phyloP scores from a whole-genome alignment of 2,797 vertebrate species.

The Acipenser oxyrinchus region DNA sequence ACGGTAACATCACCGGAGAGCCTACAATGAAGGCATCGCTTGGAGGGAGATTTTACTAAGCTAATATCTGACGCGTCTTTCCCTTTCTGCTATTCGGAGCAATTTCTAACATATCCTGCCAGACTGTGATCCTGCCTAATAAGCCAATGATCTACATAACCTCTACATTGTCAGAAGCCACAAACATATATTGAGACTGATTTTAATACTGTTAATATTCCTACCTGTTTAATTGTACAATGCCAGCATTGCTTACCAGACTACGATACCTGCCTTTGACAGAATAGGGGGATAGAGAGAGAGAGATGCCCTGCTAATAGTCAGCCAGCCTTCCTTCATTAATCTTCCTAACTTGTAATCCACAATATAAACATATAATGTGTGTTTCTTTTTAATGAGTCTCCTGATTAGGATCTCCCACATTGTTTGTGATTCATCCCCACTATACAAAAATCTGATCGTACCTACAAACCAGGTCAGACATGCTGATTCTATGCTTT shows the following conservation, averaged over 20 bases:
- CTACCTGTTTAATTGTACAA: background rate
- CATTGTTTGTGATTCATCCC: background rate
- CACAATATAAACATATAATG: background rate
- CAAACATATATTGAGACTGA: background rate
- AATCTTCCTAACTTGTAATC: background rate
- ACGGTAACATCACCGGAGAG: background rate
- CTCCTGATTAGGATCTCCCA: background rate
- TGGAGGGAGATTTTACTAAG: background rate
- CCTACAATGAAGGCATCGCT: background rate
- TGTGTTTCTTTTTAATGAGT: background rate
- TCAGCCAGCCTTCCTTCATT: background rate
- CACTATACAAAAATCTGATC: background rate
- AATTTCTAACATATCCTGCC: background rate
- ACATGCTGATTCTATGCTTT: background rate
- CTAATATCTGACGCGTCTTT: background rate
- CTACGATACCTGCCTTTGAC: background rate
- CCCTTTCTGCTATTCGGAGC: background rate
- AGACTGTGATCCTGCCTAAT: background rate
- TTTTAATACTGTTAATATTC: background rate
- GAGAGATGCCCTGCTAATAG: background rate
- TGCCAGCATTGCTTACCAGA: background rate
- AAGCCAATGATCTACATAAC: background rate
- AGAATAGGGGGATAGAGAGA: background rate
- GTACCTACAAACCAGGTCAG: background rate
- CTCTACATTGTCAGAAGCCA: background rate